Conservation (phyloP, 2,113 vertebrate genomes). For the Dicerorhinus sumatrensis region DNA sequence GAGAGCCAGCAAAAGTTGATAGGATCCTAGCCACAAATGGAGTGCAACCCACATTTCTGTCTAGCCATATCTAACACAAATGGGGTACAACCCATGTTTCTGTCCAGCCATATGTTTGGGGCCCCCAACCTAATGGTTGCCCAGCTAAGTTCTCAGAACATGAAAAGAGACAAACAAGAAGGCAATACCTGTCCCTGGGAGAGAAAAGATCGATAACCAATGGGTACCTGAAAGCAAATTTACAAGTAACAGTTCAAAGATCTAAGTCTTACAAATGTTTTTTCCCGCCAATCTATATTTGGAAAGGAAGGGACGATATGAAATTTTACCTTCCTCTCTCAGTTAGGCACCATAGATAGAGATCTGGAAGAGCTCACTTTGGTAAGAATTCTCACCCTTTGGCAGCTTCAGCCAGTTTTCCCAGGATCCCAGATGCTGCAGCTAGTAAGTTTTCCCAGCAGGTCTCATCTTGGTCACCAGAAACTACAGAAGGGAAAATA, state of each 20-base stretch:
- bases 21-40: background rate
- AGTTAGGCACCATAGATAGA: background rate
- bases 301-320: background rate
- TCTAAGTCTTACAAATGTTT: background rate
- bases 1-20: background rate
- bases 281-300: background rate
- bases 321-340: background rate
- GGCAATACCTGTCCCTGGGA: background rate
- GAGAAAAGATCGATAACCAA: background rate
- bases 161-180: background rate
- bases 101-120: background rate
- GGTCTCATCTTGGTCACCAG: background rate
- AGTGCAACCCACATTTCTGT: background rate
- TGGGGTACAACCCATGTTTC: background rate
- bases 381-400: background rate
- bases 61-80: background rate
- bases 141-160: background rate
- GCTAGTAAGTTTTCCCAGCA: background rate
- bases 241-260: background rate
- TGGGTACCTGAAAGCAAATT: background rate
- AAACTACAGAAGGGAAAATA: background rate
- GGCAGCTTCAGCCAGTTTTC: background rate
- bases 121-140: background rate
- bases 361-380: background rate
- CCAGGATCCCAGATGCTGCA: background rate